Evolutionary conservation across 2,797 vertebrate genomes (phyloP).

Genomic region (Trachurus trachurus): DNA sequence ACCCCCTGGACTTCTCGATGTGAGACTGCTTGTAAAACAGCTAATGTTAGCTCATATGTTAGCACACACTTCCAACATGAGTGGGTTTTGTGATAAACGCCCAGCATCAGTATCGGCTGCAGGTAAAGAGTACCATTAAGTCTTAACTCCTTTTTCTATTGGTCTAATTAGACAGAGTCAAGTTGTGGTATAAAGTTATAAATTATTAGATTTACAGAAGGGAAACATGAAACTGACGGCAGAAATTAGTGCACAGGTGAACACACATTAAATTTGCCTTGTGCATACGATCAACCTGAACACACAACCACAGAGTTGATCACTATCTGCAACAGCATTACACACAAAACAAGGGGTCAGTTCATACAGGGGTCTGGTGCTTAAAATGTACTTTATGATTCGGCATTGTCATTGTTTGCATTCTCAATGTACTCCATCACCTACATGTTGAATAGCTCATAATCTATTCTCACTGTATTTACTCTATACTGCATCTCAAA

Average conservation of each 20-base stretch:
- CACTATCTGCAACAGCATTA: too few relatives aligned
- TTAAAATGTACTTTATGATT: not conserved
- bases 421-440: slow-evolving; percentile 8
- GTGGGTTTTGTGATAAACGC: too few relatives aligned
- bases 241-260: not conserved
- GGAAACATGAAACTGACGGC: not conserved
- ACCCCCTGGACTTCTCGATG: too few relatives aligned
- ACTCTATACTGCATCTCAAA: slow-evolving; percentile 40
- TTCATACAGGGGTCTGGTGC: not conserved
- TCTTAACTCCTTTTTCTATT: not conserved
- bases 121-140: not conserved
- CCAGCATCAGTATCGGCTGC: not conserved
- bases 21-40: too few relatives aligned
- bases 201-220: not conserved
- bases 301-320: too few relatives aligned
- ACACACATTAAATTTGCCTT: too few relatives aligned
- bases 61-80: too few relatives aligned
- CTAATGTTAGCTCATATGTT: too few relatives aligned
- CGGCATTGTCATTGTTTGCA: slow-evolving; percentile 24
- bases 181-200: not conserved
- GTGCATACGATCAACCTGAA: too few relatives aligned
- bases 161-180: not conserved
- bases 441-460: not conserved
- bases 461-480: slow-evolving; percentile 6
- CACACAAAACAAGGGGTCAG: not conserved